Evolutionary conservation across 1,140 invertebrate species (phyloP), one percentile per base, ranked within the genome.

Genomic region (Ooceraea biroi): DNA sequence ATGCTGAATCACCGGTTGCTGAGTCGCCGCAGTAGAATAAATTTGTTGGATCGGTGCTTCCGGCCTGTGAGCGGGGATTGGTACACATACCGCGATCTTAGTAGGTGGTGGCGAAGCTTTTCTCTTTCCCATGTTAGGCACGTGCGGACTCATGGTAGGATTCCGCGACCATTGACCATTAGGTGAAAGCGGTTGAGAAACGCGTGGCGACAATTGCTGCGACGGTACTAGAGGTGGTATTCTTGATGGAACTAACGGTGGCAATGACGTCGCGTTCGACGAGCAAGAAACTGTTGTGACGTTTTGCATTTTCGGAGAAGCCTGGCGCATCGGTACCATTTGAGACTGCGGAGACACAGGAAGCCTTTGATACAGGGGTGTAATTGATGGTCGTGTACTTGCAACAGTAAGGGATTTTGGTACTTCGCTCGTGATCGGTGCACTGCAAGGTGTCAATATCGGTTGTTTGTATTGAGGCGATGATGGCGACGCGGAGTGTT

Each of bases 1-100:
- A 19, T 94, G 94, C 60, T 94, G 94, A 14, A 94, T 94, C 0
- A 94, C 93, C 1, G 93, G 94, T 19, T 94, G 94, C 60, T 93
- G 94, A 61, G 89, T 93, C 0, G 91, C 91, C 0, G 93, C 92
- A 0, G 93, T 94, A 0, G 93, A 94, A 46, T 94, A 94, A 10
- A 94, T 93, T 19, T 94, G 92, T 48, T 93, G 92, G 0, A 82
- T 55, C 0, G 92, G 80, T 3, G 87, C 58, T 1, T 93, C 93
- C 0, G 92, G 90, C 60, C 91, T 87, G 12, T 94, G 92, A 17
- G 90, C 89, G 0, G 93, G 90, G 0, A 93, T 91, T 0, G 93
- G 89, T 0, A 93, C 91, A 57, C 92, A 94, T 0, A 94, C 92
- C 0, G 94, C 92, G 0, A 93, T 92, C 46, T 91, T 92, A 0